Conservation (phyloP, 1,140 invertebrate species). For the Drosophila miranda region DNA sequence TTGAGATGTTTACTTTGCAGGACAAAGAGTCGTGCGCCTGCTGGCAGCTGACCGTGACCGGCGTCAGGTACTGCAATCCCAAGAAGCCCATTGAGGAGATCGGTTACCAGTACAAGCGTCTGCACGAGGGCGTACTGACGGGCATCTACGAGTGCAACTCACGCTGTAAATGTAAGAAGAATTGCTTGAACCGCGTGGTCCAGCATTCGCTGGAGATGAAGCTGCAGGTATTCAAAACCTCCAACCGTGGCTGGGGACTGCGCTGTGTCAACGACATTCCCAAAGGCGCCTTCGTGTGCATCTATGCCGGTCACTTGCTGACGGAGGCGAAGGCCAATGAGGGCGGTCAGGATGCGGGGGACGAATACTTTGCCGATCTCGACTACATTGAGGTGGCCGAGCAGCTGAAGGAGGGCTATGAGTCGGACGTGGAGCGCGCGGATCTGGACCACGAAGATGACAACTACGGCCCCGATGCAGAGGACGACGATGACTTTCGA, state of each 20-base stretch:
- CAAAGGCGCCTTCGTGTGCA: conserved; percentile 95
- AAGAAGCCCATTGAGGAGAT: conserved; percentile 85
- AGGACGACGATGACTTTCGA: conserved; percentile 70
- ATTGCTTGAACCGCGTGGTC: conserved; percentile 93
- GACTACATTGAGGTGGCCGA: conserved; percentile 98
- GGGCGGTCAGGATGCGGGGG: conserved; percentile 92
- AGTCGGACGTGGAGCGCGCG: conserved; percentile 86
- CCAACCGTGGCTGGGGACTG: conserved; percentile 96
- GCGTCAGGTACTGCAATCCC: conserved; percentile 85
- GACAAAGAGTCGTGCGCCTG: conserved; percentile 95
- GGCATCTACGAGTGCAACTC: conserved; percentile 98
- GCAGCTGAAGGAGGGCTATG: conserved; percentile 93
- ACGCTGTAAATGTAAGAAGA: conserved; percentile 90
- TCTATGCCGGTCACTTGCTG: conserved; percentile 96
- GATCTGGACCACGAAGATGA: conserved; percentile 78
- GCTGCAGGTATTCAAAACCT: conserved; percentile 94
- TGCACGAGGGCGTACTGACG: conserved; percentile 92
- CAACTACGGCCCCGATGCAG: conserved; percentile 72
- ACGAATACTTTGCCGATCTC: conserved; percentile 97
- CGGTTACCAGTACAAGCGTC: conserved; percentile 92
- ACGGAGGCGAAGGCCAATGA: conserved; percentile 94
- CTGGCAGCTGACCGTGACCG: conserved; percentile 94
- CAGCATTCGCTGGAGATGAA: conserved; percentile 93
- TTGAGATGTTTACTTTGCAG: conserved; percentile 81
- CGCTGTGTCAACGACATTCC: conserved; percentile 97